phyloP scores from a whole-genome alignment of 2,888 invertebrate species.

The Pristionchus arcanus region DNA sequence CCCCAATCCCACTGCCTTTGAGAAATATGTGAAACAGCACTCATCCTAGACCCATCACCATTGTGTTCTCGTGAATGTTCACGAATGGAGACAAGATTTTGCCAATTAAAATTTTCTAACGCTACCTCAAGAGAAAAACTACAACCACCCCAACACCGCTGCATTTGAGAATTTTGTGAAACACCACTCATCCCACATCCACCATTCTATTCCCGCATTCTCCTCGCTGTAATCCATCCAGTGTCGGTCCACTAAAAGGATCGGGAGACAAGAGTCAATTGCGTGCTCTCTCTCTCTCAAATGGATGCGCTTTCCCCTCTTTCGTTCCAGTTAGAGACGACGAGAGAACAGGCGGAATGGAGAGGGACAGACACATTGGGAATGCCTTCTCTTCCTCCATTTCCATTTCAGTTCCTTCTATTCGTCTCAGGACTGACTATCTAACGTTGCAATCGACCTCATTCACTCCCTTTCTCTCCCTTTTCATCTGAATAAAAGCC shows the following conservation, averaged over 20 bases:
- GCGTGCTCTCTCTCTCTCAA: slow-evolving; percentile 12
- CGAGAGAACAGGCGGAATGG: neutral
- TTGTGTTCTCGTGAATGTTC: too few relatives aligned
- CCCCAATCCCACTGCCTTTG: too few relatives aligned
- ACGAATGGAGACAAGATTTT: too few relatives aligned
- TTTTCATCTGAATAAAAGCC: neutral
- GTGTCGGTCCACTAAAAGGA: neutral
- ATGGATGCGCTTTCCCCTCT: slow-evolving; percentile 11
- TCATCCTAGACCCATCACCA: neutral
- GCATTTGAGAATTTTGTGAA: neutral
- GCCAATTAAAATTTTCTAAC: too few relatives aligned
- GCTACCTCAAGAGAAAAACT: neutral
- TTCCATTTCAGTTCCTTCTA: slow-evolving; percentile 33
- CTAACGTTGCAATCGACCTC: slow-evolving; percentile 42
- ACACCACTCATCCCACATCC: neutral
- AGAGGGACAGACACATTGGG: neutral
- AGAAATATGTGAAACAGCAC: neutral
- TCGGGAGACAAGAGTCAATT: slow-evolving; percentile 26
- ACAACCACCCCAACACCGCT: neutral
- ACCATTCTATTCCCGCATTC: neutral
- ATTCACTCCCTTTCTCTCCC: neutral
- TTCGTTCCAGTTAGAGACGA: slow-evolving; percentile 11
- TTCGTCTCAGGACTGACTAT: slow-evolving; percentile 4
- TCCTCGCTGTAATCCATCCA: neutral
- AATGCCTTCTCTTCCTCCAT: slow-evolving; percentile 14